These are phyloP conservation scores for Nyctalus aviator DNA, from an alignment of 2,797 vertebrate genomes.

Conservation along the genomic window DNA sequence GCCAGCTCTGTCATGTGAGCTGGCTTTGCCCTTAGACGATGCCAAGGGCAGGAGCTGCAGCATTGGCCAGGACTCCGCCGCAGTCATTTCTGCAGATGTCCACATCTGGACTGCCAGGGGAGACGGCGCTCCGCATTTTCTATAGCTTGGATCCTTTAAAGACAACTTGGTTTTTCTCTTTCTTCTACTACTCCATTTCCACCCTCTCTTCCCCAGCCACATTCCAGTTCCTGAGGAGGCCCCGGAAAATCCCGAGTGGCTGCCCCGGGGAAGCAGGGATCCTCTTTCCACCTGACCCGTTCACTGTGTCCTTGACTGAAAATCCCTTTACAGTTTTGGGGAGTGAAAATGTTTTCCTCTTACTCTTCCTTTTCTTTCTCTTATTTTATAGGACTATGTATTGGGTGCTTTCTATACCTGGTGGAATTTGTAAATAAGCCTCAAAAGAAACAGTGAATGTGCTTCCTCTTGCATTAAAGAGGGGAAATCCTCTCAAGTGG, in stretches of 20 bases:
- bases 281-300: background rate
- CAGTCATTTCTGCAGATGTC: background rate
- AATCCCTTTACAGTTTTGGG: background rate
- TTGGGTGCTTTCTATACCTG: background rate
- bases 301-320: background rate
- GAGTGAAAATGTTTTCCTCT: background rate
- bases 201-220: background rate
- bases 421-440: background rate
- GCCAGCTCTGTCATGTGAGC: background rate
- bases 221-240: background rate
- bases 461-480: background rate
- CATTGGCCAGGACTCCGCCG: background rate
- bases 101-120: background rate
- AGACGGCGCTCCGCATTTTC: background rate
- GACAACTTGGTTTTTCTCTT: background rate
- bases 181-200: background rate
- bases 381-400: background rate
- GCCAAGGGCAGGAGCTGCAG: background rate
- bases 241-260: background rate
- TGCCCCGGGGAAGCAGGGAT: background rate
- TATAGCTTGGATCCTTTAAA: background rate
- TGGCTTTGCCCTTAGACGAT: background rate
- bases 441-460: slow-evolving; percentile 31
- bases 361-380: background rate
- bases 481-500: background rate